Evolutionary conservation across 2,113 vertebrate species (phyloP).

Genomic region (Vicugna pacos): DNA sequence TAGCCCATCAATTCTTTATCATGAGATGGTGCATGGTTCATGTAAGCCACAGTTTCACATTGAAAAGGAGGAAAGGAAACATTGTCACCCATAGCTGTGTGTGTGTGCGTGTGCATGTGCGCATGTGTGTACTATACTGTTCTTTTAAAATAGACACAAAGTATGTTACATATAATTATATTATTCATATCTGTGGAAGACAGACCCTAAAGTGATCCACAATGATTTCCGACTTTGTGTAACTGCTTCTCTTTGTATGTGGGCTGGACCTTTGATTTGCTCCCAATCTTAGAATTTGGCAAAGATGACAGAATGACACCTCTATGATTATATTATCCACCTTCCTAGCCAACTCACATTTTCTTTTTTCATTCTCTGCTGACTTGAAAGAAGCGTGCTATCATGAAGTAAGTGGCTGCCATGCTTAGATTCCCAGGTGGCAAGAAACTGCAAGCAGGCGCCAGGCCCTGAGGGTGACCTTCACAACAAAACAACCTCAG

Average conservation of each 20-base stretch:
- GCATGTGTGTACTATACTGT: background rate
- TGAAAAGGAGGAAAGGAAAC: background rate
- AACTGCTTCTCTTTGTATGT: background rate
- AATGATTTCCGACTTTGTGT: background rate
- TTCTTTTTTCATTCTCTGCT: background rate
- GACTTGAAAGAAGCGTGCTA: background rate
- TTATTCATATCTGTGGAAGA: background rate
- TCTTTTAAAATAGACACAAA: background rate
- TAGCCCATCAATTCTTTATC: background rate
- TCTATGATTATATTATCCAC: background rate
- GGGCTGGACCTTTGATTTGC: background rate
- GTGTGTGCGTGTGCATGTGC: background rate
- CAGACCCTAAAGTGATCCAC: background rate
- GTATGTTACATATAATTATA: background rate
- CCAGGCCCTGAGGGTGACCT: background rate
- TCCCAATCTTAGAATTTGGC: background rate
- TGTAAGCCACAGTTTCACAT: background rate
- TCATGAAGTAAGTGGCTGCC: background rate
- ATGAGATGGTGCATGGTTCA: background rate
- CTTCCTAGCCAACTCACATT: background rate
- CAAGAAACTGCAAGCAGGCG: background rate
- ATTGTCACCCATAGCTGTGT: accelerated
- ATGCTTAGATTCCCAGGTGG: background rate
- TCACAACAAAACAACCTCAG: background rate
- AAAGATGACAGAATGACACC: background rate